A percentile compares a stretch with the other conserved stretches of the same genome.
Conservation (phyloP, 2,888 invertebrate species). For the Amphipoea oculea region DNA sequence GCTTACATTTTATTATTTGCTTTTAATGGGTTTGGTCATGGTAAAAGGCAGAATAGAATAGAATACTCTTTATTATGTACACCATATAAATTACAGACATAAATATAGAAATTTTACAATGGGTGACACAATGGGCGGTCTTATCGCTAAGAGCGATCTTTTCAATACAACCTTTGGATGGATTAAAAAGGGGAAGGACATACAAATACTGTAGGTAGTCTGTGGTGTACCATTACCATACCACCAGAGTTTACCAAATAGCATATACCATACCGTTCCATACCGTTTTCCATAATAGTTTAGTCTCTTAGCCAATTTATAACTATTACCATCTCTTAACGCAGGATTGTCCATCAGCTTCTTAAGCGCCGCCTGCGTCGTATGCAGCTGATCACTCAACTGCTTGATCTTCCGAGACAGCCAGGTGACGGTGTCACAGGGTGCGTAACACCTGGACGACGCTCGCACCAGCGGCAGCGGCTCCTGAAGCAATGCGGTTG, state of each 20-base stretch:
- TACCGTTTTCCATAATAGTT: not conserved
- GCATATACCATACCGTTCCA: no score
- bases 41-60: not conserved
- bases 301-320: not conserved
- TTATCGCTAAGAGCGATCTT: no score
- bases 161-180: no score
- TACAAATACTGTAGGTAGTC: no score
- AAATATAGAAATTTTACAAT: no score
- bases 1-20: not conserved
- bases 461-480: constrained; percentile 84
- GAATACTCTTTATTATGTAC: no score
- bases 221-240: no score
- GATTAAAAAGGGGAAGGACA: no score
- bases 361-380: constrained; percentile 86
- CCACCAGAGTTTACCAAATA: no score
- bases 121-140: no score
- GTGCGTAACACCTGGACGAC: constrained; percentile 91
- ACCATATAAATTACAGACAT: no score
- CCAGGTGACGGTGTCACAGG: constrained; percentile 91
- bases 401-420: constrained; percentile 90
- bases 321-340: constrained; percentile 73
- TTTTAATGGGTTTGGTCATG: no score
- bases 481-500: constrained; percentile 73
- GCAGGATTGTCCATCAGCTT: constrained; percentile 80
- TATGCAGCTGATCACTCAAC: constrained; percentile 89